Conservation (phyloP, 2,888 invertebrate genomes). For the Sarcophaga variegata region DNA sequence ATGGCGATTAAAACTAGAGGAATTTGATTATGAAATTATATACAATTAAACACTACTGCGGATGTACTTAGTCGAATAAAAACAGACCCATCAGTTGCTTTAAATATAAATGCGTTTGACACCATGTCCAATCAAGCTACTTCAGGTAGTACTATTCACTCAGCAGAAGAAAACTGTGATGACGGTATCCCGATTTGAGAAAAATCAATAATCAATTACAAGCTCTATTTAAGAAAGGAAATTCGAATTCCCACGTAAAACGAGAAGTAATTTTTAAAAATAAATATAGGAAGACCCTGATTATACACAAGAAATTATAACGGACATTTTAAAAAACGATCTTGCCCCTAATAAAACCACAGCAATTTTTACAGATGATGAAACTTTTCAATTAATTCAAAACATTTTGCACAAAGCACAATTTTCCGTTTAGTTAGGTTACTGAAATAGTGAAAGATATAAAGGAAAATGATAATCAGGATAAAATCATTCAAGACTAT, state of each 20-base stretch:
- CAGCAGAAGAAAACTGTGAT: slow-evolving; percentile 62
- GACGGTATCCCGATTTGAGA: slow-evolving; percentile 71
- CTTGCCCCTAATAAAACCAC: slow-evolving; percentile 69
- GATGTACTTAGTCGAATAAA: slow-evolving; percentile 26
- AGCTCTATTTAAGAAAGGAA: not conserved
- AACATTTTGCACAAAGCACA: slow-evolving; percentile 51
- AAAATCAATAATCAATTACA: slow-evolving; percentile 64
- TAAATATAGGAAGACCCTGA: slow-evolving; percentile 50
- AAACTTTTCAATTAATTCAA: slow-evolving; percentile 55
- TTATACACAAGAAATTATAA: too few relatives aligned
- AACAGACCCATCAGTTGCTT: slow-evolving; percentile 27
- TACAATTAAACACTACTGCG: slow-evolving; percentile 12
- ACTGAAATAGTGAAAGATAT: slow-evolving; percentile 17
- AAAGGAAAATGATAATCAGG: slow-evolving; percentile 22
- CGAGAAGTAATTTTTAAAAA: slow-evolving; percentile 64
- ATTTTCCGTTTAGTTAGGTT: slow-evolving; percentile 23
- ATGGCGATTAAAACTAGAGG: slow-evolving; percentile 35
- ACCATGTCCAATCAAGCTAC: slow-evolving; percentile 36
- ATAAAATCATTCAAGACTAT: slow-evolving; percentile 31
- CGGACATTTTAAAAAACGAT: slow-evolving; percentile 18
- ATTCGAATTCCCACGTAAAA: slow-evolving; percentile 23
- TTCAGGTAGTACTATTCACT: slow-evolving; percentile 58
- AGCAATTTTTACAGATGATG: slow-evolving; percentile 55
- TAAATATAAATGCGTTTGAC: slow-evolving; percentile 41
- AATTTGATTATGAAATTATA: slow-evolving; percentile 44